phyloP scores from a whole-genome alignment of 2,888 invertebrate genomes.

The Drosophila birchii region DNA sequence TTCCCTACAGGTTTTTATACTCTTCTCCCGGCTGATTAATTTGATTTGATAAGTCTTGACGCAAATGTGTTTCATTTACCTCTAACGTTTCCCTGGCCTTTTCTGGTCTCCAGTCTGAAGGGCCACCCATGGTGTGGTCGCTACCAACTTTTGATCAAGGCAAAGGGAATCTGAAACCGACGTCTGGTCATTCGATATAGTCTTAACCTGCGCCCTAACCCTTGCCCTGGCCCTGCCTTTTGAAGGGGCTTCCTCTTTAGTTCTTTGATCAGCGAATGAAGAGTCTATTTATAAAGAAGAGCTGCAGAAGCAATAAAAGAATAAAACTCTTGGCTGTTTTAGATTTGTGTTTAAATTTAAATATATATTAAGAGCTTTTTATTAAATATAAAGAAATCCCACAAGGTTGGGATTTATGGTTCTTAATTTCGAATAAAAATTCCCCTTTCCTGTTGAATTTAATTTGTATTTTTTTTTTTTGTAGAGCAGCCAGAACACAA shows the following conservation, averaged over 20 bases:
- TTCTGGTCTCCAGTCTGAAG: background rate
- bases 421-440: background rate
- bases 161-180: background rate
- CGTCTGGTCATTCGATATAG: conserved; percentile 43
- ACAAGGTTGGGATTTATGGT: background rate
- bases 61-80: conserved; percentile 72
- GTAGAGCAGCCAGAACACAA: background rate
- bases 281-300: background rate
- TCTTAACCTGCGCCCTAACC: conserved; percentile 8
- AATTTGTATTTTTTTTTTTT: too few relatives aligned
- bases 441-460: background rate
- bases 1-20: background rate
- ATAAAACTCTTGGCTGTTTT: background rate
- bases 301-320: background rate
- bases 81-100: conserved; percentile 16
- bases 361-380: too few relatives aligned
- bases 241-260: background rate
- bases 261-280: background rate
- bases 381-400: background rate
- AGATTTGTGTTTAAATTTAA: too few relatives aligned
- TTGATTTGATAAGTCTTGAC: conserved; percentile 70
- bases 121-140: conserved; percentile 39
- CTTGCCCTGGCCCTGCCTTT: conserved; percentile 7
- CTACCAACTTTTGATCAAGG: conserved; percentile 43
- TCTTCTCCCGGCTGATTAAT: conserved; percentile 62